A percentile compares a stretch with the other conserved stretches of the same genome.
These are phyloP conservation scores for Siderastrea siderea DNA, from an alignment of 92 coral and sea anemone genomes.

Conservation along the genomic window DNA sequence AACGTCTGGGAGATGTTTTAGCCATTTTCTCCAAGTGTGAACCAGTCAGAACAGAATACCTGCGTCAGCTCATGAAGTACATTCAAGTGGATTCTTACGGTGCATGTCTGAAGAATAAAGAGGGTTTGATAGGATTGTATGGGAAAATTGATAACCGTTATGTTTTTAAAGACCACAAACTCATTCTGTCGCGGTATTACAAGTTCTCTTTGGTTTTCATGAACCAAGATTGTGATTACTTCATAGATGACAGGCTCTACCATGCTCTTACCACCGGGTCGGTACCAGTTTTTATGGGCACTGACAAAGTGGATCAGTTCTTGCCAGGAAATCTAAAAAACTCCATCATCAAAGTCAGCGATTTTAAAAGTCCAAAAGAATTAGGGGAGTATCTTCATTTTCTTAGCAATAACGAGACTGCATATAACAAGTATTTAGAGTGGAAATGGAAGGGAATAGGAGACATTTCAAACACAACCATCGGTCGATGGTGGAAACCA, in stretches of 20 bases:
- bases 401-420: conserved; percentile 87
- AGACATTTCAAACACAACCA: conserved; percentile 82
- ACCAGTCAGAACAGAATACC: conserved; percentile 89
- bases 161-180: conserved; percentile 88
- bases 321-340: conserved; percentile 88
- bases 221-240: conserved; percentile 97
- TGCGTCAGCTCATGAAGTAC: conserved; percentile 88
- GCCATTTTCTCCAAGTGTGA: conserved; percentile 94
- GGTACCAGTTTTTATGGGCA: conserved; percentile 96
- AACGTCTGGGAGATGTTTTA: conserved; percentile 80
- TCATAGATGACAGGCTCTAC: conserved; percentile 90
- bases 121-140: conserved; percentile 81
- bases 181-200: conserved; percentile 80
- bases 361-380: conserved; percentile 90
- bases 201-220: conserved; percentile 93
- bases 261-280: conserved; percentile 94
- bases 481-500: conserved; percentile 98
- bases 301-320: conserved; percentile 94
- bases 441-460: conserved; percentile 97
- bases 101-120: conserved; percentile 82
- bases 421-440: conserved; percentile 88
- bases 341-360: conserved; percentile 91
- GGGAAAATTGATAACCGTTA: conserved; percentile 72
- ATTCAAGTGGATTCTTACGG: conserved; percentile 92
- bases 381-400: conserved; percentile 77